Percentiles rank a stretch among this genome's conserved stretches.
These are phyloP conservation scores for Labrus mixtus DNA, from an alignment of 2,113 vertebrate species.

Conservation along the genomic window DNA sequence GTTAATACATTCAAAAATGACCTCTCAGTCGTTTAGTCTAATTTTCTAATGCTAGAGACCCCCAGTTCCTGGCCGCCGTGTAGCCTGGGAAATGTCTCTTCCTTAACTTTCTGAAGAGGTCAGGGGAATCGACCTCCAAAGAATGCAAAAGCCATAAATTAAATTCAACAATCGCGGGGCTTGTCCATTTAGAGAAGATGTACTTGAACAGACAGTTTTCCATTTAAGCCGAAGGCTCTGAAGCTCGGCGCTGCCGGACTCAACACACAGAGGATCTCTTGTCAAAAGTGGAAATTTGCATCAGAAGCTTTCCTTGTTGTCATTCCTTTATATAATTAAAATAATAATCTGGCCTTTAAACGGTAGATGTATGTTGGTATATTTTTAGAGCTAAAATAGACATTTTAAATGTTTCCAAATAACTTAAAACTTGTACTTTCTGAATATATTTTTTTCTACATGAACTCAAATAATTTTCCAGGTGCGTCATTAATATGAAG, in stretches of 20 bases:
- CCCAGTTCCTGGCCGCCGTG: slow-evolving; percentile 30
- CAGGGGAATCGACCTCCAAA: slow-evolving; percentile 95
- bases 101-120: slow-evolving; percentile 91
- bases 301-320: slow-evolving; percentile 20
- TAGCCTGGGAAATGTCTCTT: slow-evolving; percentile 80
- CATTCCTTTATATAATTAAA: slow-evolving; percentile 11
- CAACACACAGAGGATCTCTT: slow-evolving; percentile 71
- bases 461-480: not conserved
- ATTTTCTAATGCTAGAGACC: not conserved
- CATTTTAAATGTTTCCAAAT: not conserved
- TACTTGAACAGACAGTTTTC: slow-evolving; percentile 88
- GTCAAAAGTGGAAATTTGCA: slow-evolving; percentile 51
- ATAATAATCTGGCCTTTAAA: not conserved
- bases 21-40: not conserved
- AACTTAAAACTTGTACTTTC: not conserved
- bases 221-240: slow-evolving; percentile 81
- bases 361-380: not conserved
- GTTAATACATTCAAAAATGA: not conserved
- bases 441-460: not conserved
- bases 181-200: slow-evolving; percentile 92
- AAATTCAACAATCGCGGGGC: slow-evolving; percentile 90
- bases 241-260: slow-evolving; percentile 19
- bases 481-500: slow-evolving; percentile 2
- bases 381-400: not conserved
- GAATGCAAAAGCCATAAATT: slow-evolving; percentile 98